Evolutionary conservation across 2,113 vertebrate genomes (phyloP).

Genomic region (Perognathus longimembris): DNA sequence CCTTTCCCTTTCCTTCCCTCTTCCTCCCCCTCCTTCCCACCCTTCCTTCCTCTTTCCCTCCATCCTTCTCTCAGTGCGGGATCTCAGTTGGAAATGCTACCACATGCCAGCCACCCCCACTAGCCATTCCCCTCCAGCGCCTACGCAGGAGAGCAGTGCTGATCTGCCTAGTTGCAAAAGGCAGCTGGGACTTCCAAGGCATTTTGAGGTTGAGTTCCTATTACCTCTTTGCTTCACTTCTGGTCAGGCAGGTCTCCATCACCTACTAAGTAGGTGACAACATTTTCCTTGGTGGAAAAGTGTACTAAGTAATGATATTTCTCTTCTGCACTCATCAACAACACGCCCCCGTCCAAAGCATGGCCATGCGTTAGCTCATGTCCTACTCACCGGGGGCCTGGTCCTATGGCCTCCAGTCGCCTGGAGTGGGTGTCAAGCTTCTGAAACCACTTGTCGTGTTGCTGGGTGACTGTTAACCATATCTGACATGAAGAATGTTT

Average conservation of each 20-base stretch:
- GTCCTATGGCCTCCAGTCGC: conserved; percentile 36
- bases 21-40: too few species aligned
- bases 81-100: not conserved
- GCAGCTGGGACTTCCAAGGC: not conserved
- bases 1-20: fast-evolving
- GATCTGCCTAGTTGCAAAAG: not conserved
- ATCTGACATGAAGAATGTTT: conserved; percentile 79
- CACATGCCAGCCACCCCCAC: not conserved
- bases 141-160: too few species aligned
- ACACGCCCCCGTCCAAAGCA: conserved; percentile 36
- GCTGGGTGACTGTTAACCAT: conserved; percentile 50
- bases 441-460: conserved; percentile 81
- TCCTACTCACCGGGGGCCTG: conserved; percentile 57
- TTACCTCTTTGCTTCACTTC: not conserved
- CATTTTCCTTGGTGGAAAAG: conserved; percentile 73
- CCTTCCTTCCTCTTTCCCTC: not conserved
- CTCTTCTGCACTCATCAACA: conserved; percentile 30
- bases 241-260: not conserved
- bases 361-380: conserved; percentile 51
- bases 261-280: conserved; percentile 65
- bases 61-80: not conserved
- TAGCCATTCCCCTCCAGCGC: too few species aligned
- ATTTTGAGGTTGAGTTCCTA: not conserved
- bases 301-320: conserved; percentile 69
- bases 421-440: conserved; percentile 38